A percentile compares a stretch with the other conserved stretches of the same genome.
Evolutionary conservation across 2,888 invertebrate genomes (phyloP).

Genomic region (Ceramica pisi): DNA sequence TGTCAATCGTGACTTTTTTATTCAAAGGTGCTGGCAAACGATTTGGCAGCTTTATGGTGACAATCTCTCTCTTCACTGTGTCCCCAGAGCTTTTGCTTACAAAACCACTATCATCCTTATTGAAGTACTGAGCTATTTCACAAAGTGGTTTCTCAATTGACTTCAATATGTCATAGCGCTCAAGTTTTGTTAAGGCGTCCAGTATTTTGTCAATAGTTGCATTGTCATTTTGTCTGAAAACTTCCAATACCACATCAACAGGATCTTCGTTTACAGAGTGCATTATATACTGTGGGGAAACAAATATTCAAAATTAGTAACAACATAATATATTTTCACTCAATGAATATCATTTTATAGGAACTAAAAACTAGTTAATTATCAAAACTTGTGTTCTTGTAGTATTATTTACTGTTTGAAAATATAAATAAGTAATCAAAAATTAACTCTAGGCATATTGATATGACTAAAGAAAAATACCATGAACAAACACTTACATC

Average conservation of each 20-base stretch:
- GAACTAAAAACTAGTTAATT: neutral
- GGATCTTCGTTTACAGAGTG: slow-evolving; percentile 89
- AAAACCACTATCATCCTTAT: slow-evolving; percentile 87
- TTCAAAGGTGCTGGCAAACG: slow-evolving; percentile 85
- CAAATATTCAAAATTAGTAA: slow-evolving; percentile 26
- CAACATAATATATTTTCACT: neutral
- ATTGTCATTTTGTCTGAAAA: slow-evolving; percentile 88
- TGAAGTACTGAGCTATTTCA: slow-evolving; percentile 81
- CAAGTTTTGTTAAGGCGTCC: slow-evolving; percentile 85
- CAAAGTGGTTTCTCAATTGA: slow-evolving; percentile 84
- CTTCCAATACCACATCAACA: slow-evolving; percentile 89
- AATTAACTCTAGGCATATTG: neutral
- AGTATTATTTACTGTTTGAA: neutral
- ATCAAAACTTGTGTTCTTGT: neutral
- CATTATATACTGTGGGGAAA: slow-evolving; percentile 87
- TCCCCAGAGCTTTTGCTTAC: slow-evolving; percentile 79
- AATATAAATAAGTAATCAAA: neutral
- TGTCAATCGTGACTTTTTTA: slow-evolving; percentile 75
- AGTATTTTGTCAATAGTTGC: slow-evolving; percentile 90
- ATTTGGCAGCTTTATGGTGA: slow-evolving; percentile 81
- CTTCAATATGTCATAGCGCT: slow-evolving; percentile 89
- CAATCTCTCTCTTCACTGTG: slow-evolving; percentile 77
- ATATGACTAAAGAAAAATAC: slow-evolving; percentile 5
- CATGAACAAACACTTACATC: slow-evolving; percentile 79
- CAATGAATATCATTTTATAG: neutral